A percentile compares a stretch with the other conserved stretches of the same genome.
Evolutionary conservation across 2,888 invertebrate species (phyloP).

Genomic region (Notocelia uddmanniana): DNA sequence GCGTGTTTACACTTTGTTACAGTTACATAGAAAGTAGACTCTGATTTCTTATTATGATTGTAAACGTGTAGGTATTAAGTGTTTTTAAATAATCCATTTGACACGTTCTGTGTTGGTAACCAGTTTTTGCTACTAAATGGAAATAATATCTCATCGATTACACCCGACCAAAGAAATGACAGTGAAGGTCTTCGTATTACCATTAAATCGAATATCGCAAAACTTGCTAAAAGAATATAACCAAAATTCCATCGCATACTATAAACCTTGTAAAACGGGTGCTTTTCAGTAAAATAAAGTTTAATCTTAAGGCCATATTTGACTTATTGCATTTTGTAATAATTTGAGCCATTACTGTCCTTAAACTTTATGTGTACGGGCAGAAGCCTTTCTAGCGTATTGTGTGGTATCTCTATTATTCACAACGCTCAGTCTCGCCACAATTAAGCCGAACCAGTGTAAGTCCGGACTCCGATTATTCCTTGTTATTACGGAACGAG

Average conservation of each 20-base stretch:
- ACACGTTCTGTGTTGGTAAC: too few species aligned
- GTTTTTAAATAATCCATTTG: too few species aligned
- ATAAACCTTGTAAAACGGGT: background rate
- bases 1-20: too few species aligned
- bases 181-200: too few species aligned
- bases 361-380: background rate
- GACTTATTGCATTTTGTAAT: slow-evolving; percentile 5
- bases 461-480: background rate
- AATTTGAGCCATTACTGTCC: background rate
- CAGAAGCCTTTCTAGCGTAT: slow-evolving; percentile 1
- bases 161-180: too few species aligned
- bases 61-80: too few species aligned
- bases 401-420: background rate
- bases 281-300: slow-evolving; percentile 7
- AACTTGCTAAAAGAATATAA: background rate
- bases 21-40: too few species aligned
- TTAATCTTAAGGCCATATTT: background rate
- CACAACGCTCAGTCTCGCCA: background rate
- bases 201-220: background rate
- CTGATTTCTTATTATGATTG: too few species aligned
- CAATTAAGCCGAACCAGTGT: too few species aligned
- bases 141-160: too few species aligned
- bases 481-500: too few species aligned
- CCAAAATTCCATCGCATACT: background rate
- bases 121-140: too few species aligned